Base-by-base conservation (phyloP, 2,113 vertebrate species). In the Clarias magur region DNA sequence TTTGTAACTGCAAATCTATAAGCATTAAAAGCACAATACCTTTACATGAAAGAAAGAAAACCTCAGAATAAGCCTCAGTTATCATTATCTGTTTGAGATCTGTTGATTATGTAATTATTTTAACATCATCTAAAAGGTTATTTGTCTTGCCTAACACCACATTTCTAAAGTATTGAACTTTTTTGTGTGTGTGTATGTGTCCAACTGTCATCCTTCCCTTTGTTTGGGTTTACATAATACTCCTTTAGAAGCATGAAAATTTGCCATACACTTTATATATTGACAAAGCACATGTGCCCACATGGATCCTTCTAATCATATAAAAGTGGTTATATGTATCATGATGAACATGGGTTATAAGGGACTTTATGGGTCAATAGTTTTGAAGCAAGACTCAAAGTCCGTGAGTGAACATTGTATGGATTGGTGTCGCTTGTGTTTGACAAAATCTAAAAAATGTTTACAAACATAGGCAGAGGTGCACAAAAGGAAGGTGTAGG, bases 1-100 rank as follows among this genome's bases (percentile, higher is more conserved):
- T 84, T 72, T 88, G 38, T 84, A 30, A 65, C 80, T 59, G 34
- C 38, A 42, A 62, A 42, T 23, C 79, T 80, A 23, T 34, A 34
- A 23, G 30, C 56, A 80, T 4, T 57, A 17, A 0, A 59, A 19
- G 16, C 30, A 4, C 25, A 30, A 15, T 57, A 25, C 6, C 25
- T 53, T 53, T 75, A 53, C 19, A 73, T 53, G 23, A 76, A 79
- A 79, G 25, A 19, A 57, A 30, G 25, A 80, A 80, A 8, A 57
- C 1, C 34, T 38, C 34, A 11, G 27, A 30, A 57, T 25, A 30
- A 19, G 76, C 7, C 54, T n/a, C 48, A 8, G 23, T 54, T 56
- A 9, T 78, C 1, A 54, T 56, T 80, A 27, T 80, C 15, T 30
- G 1, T 34, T 80, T 80, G 17, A 34, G 9, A 80, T 54, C 13